Conservation (phyloP, 2,113 vertebrate genomes). For the Scomber colias region DNA sequence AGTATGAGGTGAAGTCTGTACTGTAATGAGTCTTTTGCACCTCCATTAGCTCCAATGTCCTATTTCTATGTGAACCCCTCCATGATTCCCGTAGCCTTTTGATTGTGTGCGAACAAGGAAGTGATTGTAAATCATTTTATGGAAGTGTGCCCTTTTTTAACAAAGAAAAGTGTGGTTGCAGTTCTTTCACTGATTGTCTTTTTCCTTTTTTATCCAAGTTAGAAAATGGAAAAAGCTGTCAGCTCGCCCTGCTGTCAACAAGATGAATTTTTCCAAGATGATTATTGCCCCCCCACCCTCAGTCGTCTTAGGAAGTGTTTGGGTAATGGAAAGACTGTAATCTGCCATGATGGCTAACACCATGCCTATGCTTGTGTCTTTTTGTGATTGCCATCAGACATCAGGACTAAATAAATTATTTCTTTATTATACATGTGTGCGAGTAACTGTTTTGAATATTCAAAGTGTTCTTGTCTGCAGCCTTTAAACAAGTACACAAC, state of each 20-base stretch:
- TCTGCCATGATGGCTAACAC: conserved; percentile 23
- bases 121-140: conserved; percentile 74
- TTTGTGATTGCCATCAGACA: conserved; percentile 54
- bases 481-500: not conserved
- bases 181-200: conserved; percentile 57
- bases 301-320: conserved; percentile 19
- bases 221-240: conserved; percentile 3
- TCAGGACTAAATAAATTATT: conserved; percentile 80
- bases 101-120: conserved; percentile 52
- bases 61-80: not conserved
- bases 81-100: conserved; percentile 22
- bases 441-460: too few relatives aligned
- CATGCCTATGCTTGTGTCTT: conserved; percentile 44
- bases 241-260: conserved; percentile 42
- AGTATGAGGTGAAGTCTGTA: conserved; percentile 31
- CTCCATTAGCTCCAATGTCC: conserved; percentile 2
- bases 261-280: not conserved
- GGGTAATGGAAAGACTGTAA: conserved; percentile 28
- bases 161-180: conserved; percentile 36
- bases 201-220: conserved; percentile 28
- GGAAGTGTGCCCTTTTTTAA: conserved; percentile 43
- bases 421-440: conserved; percentile 49
- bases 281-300: not conserved
- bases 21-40: conserved; percentile 38
- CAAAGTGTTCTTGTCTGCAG: not conserved